These are phyloP conservation scores for Buphagus erythrorhynchus DNA, from an alignment of 2,797 vertebrate species.

Conservation along the genomic window DNA sequence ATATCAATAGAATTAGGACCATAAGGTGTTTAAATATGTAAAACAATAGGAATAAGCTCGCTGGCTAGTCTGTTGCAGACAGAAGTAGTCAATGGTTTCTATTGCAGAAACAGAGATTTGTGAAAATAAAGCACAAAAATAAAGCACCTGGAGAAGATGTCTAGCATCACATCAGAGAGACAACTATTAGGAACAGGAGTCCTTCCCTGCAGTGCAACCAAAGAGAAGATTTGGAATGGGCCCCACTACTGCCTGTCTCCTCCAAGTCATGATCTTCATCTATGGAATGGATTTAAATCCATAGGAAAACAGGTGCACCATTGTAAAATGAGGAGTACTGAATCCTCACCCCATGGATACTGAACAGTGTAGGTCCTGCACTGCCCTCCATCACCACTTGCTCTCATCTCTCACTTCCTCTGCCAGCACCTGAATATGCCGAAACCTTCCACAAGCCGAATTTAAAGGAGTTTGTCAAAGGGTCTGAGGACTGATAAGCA, in stretches of 20 bases:
- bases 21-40: neutral
- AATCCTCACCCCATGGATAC: rapidly evolving
- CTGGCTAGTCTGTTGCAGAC: neutral
- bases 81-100: neutral
- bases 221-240: neutral
- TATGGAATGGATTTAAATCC: neutral
- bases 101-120: neutral
- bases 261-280: neutral
- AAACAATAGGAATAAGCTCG: neutral
- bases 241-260: rapidly evolving
- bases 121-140: neutral
- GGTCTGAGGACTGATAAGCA: neutral
- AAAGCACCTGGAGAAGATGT: neutral
- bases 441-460: neutral
- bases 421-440: neutral
- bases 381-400: neutral
- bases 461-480: no score
- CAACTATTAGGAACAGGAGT: neutral
- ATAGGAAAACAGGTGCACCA: neutral
- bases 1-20: neutral
- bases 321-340: rapidly evolving
- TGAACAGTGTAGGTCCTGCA: rapidly evolving
- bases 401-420: neutral
- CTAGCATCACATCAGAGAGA: neutral
- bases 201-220: neutral